Conservation (phyloP, 2,113 vertebrate species). For the Melanerpes aurifrons region DNA sequence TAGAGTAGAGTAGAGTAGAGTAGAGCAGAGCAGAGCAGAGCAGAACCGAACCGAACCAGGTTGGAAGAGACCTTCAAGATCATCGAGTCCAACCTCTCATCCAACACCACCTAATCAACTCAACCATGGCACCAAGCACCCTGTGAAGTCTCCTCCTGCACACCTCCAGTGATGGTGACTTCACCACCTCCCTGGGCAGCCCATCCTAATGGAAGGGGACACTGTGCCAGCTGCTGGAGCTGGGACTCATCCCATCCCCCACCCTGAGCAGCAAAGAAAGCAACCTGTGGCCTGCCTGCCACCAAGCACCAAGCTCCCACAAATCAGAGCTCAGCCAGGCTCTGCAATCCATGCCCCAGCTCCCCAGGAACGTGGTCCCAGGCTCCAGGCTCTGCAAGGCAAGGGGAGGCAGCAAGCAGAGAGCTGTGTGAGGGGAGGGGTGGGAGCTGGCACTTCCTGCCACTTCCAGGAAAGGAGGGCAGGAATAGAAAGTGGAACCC, state of each 20-base stretch:
- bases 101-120: too few species aligned
- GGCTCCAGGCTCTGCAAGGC: background rate
- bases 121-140: too few species aligned
- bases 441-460: background rate
- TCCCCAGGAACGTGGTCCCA: background rate
- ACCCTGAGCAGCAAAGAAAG: background rate
- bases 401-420: conserved; percentile 38
- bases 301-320: background rate
- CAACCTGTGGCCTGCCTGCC: background rate
- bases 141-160: too few species aligned
- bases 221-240: background rate
- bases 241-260: background rate
- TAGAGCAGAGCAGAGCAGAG: too few species aligned
- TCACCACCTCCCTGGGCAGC: too few species aligned
- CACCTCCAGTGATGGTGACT: too few species aligned
- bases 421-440: conserved; percentile 2
- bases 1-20: too few species aligned
- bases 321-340: conserved; percentile 7
- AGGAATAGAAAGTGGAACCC: conserved; percentile 77
- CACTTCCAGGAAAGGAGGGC: conserved; percentile 71
- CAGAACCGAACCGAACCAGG: too few species aligned
- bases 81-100: too few species aligned
- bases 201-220: background rate
- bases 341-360: background rate
- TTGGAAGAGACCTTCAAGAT: too few species aligned